These are phyloP conservation scores for Hoplostethus atlanticus DNA, from an alignment of 2,797 vertebrate species.

Conservation along the genomic window DNA sequence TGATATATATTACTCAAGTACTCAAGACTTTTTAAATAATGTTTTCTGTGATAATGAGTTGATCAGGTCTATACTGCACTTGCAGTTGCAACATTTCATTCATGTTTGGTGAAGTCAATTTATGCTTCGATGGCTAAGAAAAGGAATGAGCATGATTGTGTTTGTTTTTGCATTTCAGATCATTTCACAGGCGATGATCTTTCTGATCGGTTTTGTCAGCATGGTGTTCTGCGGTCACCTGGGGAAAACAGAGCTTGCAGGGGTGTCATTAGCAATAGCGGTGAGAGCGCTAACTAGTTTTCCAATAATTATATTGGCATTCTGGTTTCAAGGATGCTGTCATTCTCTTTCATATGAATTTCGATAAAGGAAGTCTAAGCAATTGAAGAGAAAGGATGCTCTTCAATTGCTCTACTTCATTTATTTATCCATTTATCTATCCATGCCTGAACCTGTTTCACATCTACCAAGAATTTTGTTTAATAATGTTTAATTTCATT, in stretches of 20 bases:
- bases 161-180: slow-evolving; percentile 74
- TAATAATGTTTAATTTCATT: not conserved
- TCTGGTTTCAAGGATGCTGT: not conserved
- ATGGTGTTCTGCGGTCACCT: slow-evolving; percentile 92
- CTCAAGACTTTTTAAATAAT: slow-evolving; percentile 29
- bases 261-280: slow-evolving; percentile 86
- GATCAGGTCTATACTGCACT: slow-evolving; percentile 6
- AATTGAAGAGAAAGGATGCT: too few species aligned
- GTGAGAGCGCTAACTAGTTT: slow-evolving; percentile 69
- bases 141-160: slow-evolving; percentile 4
- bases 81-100: slow-evolving; percentile 29
- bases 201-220: slow-evolving; percentile 88
- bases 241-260: slow-evolving; percentile 88
- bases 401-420: not conserved
- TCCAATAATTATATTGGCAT: not conserved
- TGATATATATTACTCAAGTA: too few species aligned
- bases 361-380: too few species aligned
- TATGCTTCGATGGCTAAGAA: slow-evolving; percentile 17
- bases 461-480: too few species aligned
- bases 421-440: not conserved
- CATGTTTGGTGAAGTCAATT: slow-evolving; percentile 18
- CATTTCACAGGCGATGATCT: slow-evolving; percentile 87
- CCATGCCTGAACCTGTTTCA: too few species aligned
- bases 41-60: slow-evolving; percentile 3
- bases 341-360: not conserved